These are phyloP conservation scores for Lacanobia oleracea DNA, from an alignment of 2,888 invertebrate species.

Conservation along the genomic window DNA sequence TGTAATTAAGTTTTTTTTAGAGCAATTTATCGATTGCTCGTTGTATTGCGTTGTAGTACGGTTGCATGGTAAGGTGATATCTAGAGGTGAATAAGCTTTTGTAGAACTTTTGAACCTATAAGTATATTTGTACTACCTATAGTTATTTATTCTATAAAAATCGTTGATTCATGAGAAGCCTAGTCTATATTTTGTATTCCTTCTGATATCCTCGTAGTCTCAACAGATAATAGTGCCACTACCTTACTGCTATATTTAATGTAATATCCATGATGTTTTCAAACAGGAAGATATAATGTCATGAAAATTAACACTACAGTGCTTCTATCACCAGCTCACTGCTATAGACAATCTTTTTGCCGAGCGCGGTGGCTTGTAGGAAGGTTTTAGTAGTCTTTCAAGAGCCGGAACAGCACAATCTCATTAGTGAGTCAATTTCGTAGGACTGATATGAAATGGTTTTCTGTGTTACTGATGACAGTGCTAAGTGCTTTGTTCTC, in stretches of 20 bases:
- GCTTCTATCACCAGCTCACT: not conserved
- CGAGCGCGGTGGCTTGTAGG: not conserved
- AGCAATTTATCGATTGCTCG: conserved; percentile 15
- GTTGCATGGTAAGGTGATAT: not conserved
- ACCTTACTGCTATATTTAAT: not conserved
- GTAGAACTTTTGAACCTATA: not conserved
- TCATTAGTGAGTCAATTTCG: no score
- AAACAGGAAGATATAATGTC: not conserved
- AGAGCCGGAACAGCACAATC: not conserved
- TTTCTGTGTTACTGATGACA: not conserved
- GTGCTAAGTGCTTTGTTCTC: not conserved
- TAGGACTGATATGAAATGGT: no score
- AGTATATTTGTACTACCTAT: not conserved
- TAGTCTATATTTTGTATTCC: rapidly evolving
- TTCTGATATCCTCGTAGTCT: not conserved
- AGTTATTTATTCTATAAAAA: no score
- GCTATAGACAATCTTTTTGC: not conserved
- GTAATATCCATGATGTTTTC: not conserved
- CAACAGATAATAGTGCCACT: not conserved
- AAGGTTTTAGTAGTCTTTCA: not conserved
- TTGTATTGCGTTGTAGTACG: not conserved
- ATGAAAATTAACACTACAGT: not conserved
- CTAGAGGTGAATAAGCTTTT: not conserved
- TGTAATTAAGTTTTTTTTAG: conserved; percentile 28
- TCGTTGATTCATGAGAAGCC: no score